Percentiles rank a stretch among this genome's conserved stretches.
Conservation (phyloP, 2,797 vertebrate genomes). For the Muraenolepis orangiensis region DNA sequence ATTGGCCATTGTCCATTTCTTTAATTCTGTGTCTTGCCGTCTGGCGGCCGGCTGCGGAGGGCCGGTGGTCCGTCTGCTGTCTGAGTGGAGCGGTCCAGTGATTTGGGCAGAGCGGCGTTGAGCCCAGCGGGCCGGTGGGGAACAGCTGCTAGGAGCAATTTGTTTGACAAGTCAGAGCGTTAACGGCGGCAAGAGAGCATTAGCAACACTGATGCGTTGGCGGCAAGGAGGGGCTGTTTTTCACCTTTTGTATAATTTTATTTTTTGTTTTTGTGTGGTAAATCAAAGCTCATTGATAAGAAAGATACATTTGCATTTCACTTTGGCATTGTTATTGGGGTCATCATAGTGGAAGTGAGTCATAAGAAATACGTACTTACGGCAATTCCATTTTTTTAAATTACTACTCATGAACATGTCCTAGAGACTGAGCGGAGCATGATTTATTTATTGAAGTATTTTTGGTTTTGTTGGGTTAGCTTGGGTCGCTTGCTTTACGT, state of each 20-base stretch:
- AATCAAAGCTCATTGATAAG: not conserved
- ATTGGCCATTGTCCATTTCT: not conserved
- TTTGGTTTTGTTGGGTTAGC: not conserved
- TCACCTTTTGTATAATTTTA: not conserved
- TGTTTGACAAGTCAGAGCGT: constrained; percentile 60
- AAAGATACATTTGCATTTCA: not conserved
- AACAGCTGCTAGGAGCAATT: constrained; percentile 67
- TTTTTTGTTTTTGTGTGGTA: not conserved
- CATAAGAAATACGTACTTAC: not conserved
- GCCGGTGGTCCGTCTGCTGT: constrained; percentile 47
- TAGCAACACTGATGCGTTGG: not conserved
- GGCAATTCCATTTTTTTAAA: not conserved
- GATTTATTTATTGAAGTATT: not conserved
- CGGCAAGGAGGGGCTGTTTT: not conserved
- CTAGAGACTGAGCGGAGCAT: not conserved
- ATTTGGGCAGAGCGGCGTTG: constrained; percentile 22
- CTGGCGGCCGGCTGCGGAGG: not conserved
- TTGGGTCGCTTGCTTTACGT: not conserved
- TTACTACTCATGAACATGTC: no score
- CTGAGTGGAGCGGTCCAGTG: constrained; percentile 38
- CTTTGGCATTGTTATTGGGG: not conserved
- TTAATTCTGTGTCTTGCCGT: not conserved
- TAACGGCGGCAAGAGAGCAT: not conserved
- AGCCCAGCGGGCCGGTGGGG: constrained; percentile 58
- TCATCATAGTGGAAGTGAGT: not conserved